Evolutionary conservation across 2,113 vertebrate species (phyloP), one percentile per base, ranked within the genome.

Genomic region (Saccopteryx leptura): DNA sequence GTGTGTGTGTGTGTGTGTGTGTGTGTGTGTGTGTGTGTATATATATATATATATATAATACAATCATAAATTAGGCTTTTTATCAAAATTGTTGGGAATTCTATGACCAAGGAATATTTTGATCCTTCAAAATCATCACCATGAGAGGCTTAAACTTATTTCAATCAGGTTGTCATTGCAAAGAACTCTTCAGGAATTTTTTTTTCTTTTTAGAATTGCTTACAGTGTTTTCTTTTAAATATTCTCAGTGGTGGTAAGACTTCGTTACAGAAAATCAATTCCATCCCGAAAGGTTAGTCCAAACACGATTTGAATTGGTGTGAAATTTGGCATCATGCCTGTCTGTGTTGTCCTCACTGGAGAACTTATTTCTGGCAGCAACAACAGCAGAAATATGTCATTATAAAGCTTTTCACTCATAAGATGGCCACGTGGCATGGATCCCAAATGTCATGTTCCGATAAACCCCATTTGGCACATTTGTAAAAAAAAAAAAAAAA

Each of bases 261-360:
- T 96, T 84, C 72, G 52, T 87, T 69, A 28, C 9, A 89, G 87
- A 94, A 95, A 97, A 96, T 96, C 76, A 93, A 78, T 93, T 91
- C 60, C 46, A 79, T 84, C 75, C 89, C n/a, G 83, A 90, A 91
- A 87, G 72, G 71, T 87, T 90, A 80, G 50, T 81, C 15, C 56
- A 96, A 94, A 90, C 92, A 74, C 19, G 3, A 90, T 90, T 75
- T 88, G 72, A 95, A 89, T 74, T 71, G 88, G 69, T 96, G 93
- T 95, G 90, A 96, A 93, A 88, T 88, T 94, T 95, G 87, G 68
- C 92, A 72, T 28, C 48, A 88, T 76, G 31, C 68, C 68, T 82
- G 54, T 92, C 26, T 69, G 26, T 75, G 82, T 65, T 48, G 60
- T 60, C 65, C 69, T 94, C 52, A 14, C 26, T 69, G 52, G 93